Evolutionary conservation across 2,797 vertebrate species (phyloP), one percentile per base, ranked within the genome.

Genomic region (Morelia viridis): DNA sequence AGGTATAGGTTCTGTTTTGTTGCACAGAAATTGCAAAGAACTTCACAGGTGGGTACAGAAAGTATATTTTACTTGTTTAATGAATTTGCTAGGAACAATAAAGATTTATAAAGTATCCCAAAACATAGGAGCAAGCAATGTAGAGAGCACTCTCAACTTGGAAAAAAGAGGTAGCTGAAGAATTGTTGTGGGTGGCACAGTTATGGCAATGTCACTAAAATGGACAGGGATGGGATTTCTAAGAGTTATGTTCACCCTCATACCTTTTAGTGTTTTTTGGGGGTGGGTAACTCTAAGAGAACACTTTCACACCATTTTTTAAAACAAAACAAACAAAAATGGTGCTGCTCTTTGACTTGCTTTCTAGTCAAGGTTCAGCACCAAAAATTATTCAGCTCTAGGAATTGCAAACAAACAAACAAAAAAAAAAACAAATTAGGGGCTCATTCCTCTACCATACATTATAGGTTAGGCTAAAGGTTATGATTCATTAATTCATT

Each of bases 401-500:
- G 31, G 31, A 41, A 8, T 28, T 46, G 24, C 12, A 62, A 88
- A n/a, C n/a, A n/a, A n/a, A n/a, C n/a, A n/a, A n/a, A n/a, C n/a
- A n/a, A 62, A 6, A 46, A 53, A 65, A 9, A 64, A 53, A 53
- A 2, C n/a, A 89, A 26, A 65, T n/a, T 71, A 31, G 56, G 60
- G 8, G 31, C 41, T 41, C 35, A 3, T 11, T 19, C 57, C 35
- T 68, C 4, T 60, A 61, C 4, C 17, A 5, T n/a, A 61, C 10
- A 4, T 41, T 22, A 15, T n/a, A 83, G 26, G 15, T 35, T 84
- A 86, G 50, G 28, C 22, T 56, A 22, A 87, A 71, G 11, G 28
- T 9, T 91, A 62, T 24, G 28, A 85, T 85, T 64, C 60, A 85
- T 83, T 91, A 17, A 91, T 50, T 91, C 35, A 88, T n/a, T 87